Evolutionary conservation across 2,888 invertebrate species (phyloP).

Genomic region (Orthosia cruda): DNA sequence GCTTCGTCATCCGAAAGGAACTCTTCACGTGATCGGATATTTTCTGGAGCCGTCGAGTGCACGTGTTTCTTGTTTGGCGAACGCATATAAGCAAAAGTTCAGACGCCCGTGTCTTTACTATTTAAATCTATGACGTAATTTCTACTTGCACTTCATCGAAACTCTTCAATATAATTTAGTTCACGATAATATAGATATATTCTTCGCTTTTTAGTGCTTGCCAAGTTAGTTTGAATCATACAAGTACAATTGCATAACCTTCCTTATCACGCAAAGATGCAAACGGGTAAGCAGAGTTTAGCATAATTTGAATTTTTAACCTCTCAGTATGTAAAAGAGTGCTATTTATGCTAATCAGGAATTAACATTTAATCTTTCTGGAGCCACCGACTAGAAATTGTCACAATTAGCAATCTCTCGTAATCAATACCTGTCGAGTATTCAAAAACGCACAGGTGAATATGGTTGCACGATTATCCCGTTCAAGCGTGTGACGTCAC

Average conservation of each 20-base stretch:
- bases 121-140: too few relatives aligned
- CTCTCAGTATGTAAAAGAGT: conserved; percentile 19
- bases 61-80: too few relatives aligned
- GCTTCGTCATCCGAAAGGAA: not conserved
- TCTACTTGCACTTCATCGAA: not conserved
- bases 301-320: conserved; percentile 51
- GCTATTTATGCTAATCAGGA: conserved; percentile 41
- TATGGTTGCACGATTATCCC: not conserved
- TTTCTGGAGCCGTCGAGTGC: too few relatives aligned
- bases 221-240: conserved; percentile 47
- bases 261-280: conserved; percentile 65
- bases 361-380: conserved; percentile 11
- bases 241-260: conserved; percentile 64
- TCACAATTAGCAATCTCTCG: conserved; percentile 5
- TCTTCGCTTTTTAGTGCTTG: conserved; percentile 30
- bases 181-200: not conserved
- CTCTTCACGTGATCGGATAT: too few relatives aligned
- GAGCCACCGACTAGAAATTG: conserved; percentile 32
- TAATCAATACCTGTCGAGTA: not conserved
- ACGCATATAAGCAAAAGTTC: too few relatives aligned
- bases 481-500: too few relatives aligned
- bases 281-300: conserved; percentile 41
- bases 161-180: not conserved
- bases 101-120: too few relatives aligned
- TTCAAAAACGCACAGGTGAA: conserved; percentile 9